phyloP scores from a whole-genome alignment of 2,113 vertebrate species.

The Malurus elegans region DNA sequence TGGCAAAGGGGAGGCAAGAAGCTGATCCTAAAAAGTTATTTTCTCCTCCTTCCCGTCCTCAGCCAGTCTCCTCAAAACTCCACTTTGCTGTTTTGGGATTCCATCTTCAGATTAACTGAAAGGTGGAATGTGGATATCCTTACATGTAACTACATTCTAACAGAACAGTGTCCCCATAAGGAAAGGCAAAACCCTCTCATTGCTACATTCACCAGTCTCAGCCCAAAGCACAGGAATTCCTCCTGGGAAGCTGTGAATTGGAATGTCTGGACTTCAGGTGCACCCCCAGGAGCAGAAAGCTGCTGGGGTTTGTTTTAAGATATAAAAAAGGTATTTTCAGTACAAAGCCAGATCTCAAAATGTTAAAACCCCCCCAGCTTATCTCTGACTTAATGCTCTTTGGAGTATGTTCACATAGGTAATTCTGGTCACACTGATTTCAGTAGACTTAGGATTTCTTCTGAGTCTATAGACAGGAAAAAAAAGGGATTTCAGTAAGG shows the following conservation, averaged over 20 bases:
- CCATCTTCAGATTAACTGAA: neutral
- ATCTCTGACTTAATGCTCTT: neutral
- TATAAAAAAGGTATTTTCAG: neutral
- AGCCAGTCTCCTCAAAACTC: neutral
- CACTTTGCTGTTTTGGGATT: neutral
- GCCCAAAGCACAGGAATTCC: neutral
- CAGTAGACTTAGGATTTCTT: neutral
- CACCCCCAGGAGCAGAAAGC: neutral
- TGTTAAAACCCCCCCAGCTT: neutral
- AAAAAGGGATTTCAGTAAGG: neutral
- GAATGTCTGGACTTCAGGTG: neutral
- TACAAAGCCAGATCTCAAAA: neutral
- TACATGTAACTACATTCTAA: neutral
- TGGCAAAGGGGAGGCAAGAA: neutral
- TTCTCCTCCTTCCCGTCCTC: neutral
- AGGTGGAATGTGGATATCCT: neutral
- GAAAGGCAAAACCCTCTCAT: neutral
- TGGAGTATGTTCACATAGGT: neutral
- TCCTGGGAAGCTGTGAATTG: neutral
- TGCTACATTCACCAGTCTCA: neutral
- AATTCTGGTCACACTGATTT: neutral
- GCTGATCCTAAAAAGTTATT: neutral
- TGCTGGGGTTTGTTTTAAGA: neutral
- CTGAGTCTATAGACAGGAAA: neutral
- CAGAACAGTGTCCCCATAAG: neutral